A percentile compares a stretch with the other conserved stretches of the same genome.
phyloP scores from a whole-genome alignment of 2,113 vertebrate genomes.

The Burhinus bistriatus region DNA sequence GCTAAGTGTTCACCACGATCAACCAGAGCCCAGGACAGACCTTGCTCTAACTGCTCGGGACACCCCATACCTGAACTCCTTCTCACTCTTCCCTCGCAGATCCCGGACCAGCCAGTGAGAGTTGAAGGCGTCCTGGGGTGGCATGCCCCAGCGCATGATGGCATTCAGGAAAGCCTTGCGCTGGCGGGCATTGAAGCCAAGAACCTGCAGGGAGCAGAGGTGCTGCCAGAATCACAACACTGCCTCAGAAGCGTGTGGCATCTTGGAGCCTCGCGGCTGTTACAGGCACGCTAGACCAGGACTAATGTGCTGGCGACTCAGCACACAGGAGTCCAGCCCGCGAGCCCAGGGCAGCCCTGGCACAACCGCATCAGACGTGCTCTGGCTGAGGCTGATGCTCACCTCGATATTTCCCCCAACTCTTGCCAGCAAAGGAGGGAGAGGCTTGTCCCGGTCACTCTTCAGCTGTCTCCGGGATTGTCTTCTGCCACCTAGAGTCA shows the following conservation, averaged over 20 bases:
- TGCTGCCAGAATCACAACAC: rapidly evolving
- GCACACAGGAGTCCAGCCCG: rapidly evolving
- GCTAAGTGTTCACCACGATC: rapidly evolving
- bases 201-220: conserved; percentile 74
- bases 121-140: conserved; percentile 97
- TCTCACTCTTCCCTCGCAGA: conserved; percentile 93
- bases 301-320: rapidly evolving
- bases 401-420: conserved; percentile 98
- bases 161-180: conserved; percentile 96
- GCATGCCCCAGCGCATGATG: conserved; percentile 99
- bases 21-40: neutral
- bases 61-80: conserved; percentile 86
- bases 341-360: neutral
- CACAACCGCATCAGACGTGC: rapidly evolving
- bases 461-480: conserved; percentile 95
- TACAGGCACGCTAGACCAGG: neutral
- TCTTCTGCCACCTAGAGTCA: conserved; percentile 84
- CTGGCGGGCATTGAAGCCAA: conserved; percentile 95
- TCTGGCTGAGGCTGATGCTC: neutral
- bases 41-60: neutral
- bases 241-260: rapidly evolving
- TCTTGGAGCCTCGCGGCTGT: rapidly evolving
- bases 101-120: conserved; percentile 97
- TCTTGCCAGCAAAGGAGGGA: conserved; percentile 92
- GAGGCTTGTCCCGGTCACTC: conserved; percentile 92